Percentiles rank a stretch among this genome's conserved stretches.
These are phyloP conservation scores for Drosophila nebulosa DNA, from an alignment of 1,140 invertebrate species.

Conservation along the genomic window DNA sequence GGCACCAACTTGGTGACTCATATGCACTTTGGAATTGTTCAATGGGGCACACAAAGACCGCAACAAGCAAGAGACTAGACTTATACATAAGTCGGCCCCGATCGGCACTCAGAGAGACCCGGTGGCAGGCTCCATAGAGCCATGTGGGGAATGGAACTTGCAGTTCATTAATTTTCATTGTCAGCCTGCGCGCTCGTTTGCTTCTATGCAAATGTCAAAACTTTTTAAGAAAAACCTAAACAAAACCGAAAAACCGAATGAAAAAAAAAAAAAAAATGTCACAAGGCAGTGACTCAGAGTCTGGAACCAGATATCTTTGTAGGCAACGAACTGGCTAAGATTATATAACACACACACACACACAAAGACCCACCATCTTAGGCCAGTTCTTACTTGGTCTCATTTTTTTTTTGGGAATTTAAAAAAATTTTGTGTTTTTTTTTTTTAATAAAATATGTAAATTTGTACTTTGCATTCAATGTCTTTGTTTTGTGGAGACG, in stretches of 20 bases:
- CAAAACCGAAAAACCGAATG: not conserved
- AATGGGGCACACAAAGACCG: conserved; percentile 11
- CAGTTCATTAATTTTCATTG: conserved; percentile 29
- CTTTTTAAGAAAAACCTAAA: conserved; percentile 10
- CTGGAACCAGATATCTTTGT: not conserved
- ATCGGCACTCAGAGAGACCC: not conserved
- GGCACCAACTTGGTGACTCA: not conserved
- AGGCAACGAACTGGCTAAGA: not conserved
- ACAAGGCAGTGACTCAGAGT: conserved; percentile 10
- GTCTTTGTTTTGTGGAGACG: conserved; percentile 5
- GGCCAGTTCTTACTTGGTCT: not conserved
- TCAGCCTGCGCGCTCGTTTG: conserved; percentile 3
- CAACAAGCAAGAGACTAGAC: not conserved
- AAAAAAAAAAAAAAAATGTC: conserved; percentile 10
- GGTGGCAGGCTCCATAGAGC: conserved; percentile 2
- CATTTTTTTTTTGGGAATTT: not conserved
- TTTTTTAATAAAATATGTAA: conserved; percentile 22
- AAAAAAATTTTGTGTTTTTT: not conserved
- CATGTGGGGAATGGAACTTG: not conserved
- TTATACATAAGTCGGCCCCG: not conserved
- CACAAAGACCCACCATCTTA: not conserved
- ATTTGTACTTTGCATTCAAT: conserved; percentile 4
- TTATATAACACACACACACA: conserved; percentile 3
- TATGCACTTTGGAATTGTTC: conserved; percentile 21
- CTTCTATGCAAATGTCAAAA: conserved; percentile 20